A percentile compares a stretch with the other conserved stretches of the same genome.
Evolutionary conservation across 2,888 invertebrate genomes (phyloP).

Genomic region (Deilephila porcellus): DNA sequence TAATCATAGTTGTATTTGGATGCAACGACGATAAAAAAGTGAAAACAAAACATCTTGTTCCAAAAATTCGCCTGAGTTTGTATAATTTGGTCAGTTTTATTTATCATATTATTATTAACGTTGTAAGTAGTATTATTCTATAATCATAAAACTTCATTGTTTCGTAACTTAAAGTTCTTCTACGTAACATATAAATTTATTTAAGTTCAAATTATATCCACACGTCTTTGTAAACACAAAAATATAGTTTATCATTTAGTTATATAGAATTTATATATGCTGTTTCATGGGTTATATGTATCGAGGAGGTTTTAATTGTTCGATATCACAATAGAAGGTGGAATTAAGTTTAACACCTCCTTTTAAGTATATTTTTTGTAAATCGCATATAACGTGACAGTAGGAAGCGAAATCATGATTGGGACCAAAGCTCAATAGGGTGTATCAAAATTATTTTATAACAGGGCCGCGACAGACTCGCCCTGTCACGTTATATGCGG

Average conservation of each 20-base stretch:
- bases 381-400: conserved; percentile 37
- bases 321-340: background rate
- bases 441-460: conserved; percentile 44
- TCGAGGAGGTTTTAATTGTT: background rate
- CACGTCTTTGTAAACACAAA: conserved; percentile 17
- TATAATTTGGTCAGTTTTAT: too few species aligned
- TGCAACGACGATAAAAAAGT: background rate
- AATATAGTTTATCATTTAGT: conserved; percentile 20
- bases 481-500: conserved; percentile 9
- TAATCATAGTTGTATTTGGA: background rate
- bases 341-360: background rate
- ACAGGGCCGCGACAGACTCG: conserved; percentile 23
- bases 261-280: background rate
- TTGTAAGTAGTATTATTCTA: too few species aligned
- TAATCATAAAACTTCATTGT: too few species aligned
- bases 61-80: too few species aligned
- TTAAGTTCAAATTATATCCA: conserved; percentile 18
- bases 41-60: too few species aligned
- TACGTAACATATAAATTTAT: conserved; percentile 6
- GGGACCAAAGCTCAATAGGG: conserved; percentile 57
- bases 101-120: too few species aligned
- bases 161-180: background rate
- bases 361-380: conserved; percentile 10
- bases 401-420: conserved; percentile 44
- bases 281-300: background rate